Evolutionary conservation across 2,113 vertebrate genomes (phyloP).

Genomic region (Varanus salvator): DNA sequence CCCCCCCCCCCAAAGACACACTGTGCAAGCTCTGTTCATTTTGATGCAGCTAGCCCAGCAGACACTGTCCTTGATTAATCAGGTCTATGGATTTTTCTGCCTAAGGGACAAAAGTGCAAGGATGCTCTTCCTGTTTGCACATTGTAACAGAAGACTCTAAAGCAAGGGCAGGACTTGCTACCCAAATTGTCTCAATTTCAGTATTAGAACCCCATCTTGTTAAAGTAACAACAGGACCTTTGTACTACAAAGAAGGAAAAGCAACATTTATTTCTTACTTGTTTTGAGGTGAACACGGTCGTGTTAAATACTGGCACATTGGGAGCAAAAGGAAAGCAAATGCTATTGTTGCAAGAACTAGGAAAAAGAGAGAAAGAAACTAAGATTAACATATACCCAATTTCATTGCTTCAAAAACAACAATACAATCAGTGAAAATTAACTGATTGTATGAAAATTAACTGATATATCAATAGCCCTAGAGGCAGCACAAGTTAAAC

Average conservation of each 20-base stretch:
- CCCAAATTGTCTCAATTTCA: not conserved
- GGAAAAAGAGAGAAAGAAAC: constrained; percentile 62
- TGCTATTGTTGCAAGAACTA: constrained; percentile 98
- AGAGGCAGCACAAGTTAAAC: constrained; percentile 37
- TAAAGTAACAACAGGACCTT: not conserved
- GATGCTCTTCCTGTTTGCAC: not conserved
- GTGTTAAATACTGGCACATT: constrained; percentile 99
- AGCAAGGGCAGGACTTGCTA: not conserved
- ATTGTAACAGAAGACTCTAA: not conserved
- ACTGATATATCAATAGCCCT: not conserved
- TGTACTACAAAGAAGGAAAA: constrained; percentile 13
- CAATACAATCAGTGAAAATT: constrained; percentile 34
- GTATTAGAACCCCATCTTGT: constrained; percentile 1
- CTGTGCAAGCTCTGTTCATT: not conserved
- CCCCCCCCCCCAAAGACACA: no score
- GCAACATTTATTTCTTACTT: constrained; percentile 85
- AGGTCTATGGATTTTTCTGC: not conserved
- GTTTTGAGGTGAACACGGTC: constrained; percentile 97
- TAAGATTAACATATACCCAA: constrained; percentile 28
- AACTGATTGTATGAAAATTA: constrained; percentile 14
- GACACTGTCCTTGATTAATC: not conserved
- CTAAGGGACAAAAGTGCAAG: not conserved
- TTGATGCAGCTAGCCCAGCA: not conserved
- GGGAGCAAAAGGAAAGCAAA: constrained; percentile 99
- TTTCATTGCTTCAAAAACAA: constrained; percentile 46